These are phyloP conservation scores for Dryococelus australis DNA, from an alignment of 2,888 invertebrate genomes.

Conservation along the genomic window DNA sequence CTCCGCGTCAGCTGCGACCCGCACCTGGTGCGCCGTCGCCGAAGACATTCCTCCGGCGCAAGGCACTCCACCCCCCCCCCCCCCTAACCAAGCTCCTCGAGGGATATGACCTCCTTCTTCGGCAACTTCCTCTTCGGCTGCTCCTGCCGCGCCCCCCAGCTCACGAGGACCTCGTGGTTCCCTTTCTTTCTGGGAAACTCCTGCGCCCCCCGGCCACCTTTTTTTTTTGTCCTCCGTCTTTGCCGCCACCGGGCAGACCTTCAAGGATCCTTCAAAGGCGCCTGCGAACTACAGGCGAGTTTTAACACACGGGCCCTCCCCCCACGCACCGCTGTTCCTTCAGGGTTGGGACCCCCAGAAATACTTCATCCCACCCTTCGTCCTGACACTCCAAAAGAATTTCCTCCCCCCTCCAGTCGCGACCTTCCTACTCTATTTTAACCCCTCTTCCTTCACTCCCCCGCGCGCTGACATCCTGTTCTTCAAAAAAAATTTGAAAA, in stretches of 20 bases:
- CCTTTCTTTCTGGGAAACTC: slow-evolving; percentile 3
- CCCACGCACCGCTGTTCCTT: not conserved
- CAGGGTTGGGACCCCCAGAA: not conserved
- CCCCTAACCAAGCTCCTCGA: not conserved
- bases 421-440: not conserved
- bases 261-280: not conserved
- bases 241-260: not conserved
- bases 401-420: not conserved
- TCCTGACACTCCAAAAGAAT: not conserved
- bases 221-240: not conserved
- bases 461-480: not conserved
- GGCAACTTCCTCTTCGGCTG: slow-evolving; percentile 8
- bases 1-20: not conserved
- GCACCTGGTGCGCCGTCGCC: not conserved
- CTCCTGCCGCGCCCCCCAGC: not conserved
- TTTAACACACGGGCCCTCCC: not conserved
- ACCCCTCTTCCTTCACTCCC: not conserved
- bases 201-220: not conserved
- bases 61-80: no score
- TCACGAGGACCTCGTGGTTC: not conserved
- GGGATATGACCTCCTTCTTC: not conserved
- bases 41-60: not conserved
- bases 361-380: not conserved
- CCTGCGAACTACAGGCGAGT: slow-evolving; percentile 1
- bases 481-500: not conserved